phyloP scores from a whole-genome alignment of 2,888 invertebrate genomes.

The Drosophila nigricruria region DNA sequence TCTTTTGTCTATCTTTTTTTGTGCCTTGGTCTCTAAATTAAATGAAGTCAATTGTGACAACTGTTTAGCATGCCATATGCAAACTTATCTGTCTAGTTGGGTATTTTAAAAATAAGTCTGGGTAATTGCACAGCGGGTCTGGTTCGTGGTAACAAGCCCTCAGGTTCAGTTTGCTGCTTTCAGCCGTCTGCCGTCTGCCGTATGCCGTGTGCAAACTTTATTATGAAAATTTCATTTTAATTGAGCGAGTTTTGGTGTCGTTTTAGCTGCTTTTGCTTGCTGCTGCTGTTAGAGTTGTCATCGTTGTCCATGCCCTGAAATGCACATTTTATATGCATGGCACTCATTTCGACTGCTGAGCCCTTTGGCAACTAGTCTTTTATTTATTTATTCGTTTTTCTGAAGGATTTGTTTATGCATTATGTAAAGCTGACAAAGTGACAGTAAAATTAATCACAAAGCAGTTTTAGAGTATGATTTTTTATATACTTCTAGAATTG shows the following conservation, averaged over 20 bases:
- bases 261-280: constrained; percentile 21
- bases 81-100: neutral
- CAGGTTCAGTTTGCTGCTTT: constrained; percentile 26
- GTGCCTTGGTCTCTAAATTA: neutral
- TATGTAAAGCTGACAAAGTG: constrained; percentile 38
- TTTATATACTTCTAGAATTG: neutral
- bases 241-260: constrained; percentile 56
- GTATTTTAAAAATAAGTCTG: constrained; percentile 22
- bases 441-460: constrained; percentile 27
- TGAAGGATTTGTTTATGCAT: constrained; percentile 40
- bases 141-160: constrained; percentile 35
- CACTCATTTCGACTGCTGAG: constrained; percentile 29
- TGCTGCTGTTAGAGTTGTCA: constrained; percentile 28
- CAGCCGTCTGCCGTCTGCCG: neutral
- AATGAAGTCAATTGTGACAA: neutral
- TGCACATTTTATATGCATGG: constrained; percentile 46
- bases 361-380: constrained; percentile 22
- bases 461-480: neutral
- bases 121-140: constrained; percentile 53
- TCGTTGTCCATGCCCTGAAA: constrained; percentile 17
- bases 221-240: constrained; percentile 81
- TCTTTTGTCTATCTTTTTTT: too few relatives aligned
- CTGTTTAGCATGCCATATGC: neutral
- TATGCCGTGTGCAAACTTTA: constrained; percentile 56
- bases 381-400: constrained; percentile 9